A percentile compares a stretch with the other conserved stretches of the same genome.
These are phyloP conservation scores for Eupithecia pulchellata DNA, from an alignment of 2,888 invertebrate species.

Conservation along the genomic window DNA sequence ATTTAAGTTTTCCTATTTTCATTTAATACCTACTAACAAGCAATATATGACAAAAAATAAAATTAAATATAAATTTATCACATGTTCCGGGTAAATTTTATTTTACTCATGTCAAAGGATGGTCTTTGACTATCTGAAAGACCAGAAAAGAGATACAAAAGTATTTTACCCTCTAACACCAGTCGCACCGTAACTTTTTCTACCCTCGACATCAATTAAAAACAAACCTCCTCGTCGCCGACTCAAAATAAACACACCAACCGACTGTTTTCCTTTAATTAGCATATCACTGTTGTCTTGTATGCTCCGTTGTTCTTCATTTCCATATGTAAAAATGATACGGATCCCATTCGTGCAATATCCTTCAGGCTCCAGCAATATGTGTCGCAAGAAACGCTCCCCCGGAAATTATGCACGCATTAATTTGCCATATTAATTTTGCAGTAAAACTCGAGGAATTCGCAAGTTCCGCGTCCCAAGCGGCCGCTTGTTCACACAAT, in stretches of 20 bases:
- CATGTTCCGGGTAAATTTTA: no score
- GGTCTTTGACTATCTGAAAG: no score
- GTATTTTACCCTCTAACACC: background rate
- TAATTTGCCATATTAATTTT: slow-evolving; percentile 87
- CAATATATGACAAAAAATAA: background rate
- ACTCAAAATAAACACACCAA: slow-evolving; percentile 76
- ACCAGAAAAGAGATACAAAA: slow-evolving; percentile 4
- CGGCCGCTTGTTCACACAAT: slow-evolving; percentile 82
- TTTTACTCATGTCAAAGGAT: no score
- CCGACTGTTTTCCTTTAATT: slow-evolving; percentile 83
- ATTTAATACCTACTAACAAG: no score
- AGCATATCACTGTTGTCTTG: slow-evolving; percentile 84
- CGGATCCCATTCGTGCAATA: slow-evolving; percentile 61
- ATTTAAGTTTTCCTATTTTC: no score
- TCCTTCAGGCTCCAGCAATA: slow-evolving; percentile 40
- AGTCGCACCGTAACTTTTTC: slow-evolving; percentile 21
- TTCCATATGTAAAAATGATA: slow-evolving; percentile 85
- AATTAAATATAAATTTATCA: no score
- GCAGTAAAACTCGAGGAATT: slow-evolving; percentile 85
- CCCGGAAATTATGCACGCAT: slow-evolving; percentile 83
- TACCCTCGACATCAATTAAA: slow-evolving; percentile 43
- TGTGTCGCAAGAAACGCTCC: slow-evolving; percentile 76
- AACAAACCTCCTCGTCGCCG: slow-evolving; percentile 60
- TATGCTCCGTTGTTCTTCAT: slow-evolving; percentile 76
- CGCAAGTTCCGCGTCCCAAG: slow-evolving; percentile 80